phyloP scores from a whole-genome alignment of 2,888 invertebrate species.

The Epinotia demarniana region DNA sequence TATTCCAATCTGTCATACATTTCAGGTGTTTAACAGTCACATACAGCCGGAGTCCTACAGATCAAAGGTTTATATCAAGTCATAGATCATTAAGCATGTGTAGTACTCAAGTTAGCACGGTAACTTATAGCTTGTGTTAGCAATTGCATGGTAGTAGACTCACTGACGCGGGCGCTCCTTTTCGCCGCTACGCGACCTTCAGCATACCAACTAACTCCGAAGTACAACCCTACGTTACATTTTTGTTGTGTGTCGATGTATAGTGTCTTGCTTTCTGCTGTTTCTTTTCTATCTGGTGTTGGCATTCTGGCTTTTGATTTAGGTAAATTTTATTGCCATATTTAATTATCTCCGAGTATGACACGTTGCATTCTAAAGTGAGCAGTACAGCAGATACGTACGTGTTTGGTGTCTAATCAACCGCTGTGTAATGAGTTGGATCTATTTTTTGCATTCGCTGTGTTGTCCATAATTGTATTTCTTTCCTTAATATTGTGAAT shows the following conservation, averaged over 20 bases:
- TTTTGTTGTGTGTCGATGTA: slow-evolving; percentile 11
- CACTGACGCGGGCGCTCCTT: slow-evolving; percentile 36
- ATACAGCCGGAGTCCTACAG: slow-evolving; percentile 96
- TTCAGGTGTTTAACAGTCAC: slow-evolving; percentile 98
- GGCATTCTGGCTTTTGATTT: slow-evolving; percentile 58
- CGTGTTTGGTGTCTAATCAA: not conserved
- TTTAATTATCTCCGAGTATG: slow-evolving; percentile 16
- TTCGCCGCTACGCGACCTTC: slow-evolving; percentile 22
- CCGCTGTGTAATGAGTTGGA: slow-evolving; percentile 19
- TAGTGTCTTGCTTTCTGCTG: slow-evolving; percentile 61
- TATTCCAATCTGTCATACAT: slow-evolving; percentile 84
- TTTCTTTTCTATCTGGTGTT: slow-evolving; percentile 64
- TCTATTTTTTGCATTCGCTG: slow-evolving; percentile 22
- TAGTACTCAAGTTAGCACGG: slow-evolving; percentile 68
- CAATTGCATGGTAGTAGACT: slow-evolving; percentile 68
- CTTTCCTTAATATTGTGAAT: slow-evolving; percentile 15
- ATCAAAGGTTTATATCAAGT: slow-evolving; percentile 92
- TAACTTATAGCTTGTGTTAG: slow-evolving; percentile 57
- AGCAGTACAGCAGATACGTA: not conserved
- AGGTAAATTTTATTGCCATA: slow-evolving; percentile 41
- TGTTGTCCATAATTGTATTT: slow-evolving; percentile 20
- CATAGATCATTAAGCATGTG: slow-evolving; percentile 81
- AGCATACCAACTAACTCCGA: slow-evolving; percentile 37
- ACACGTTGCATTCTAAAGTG: not conserved
- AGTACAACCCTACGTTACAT: slow-evolving; percentile 17